Evolutionary conservation across 2,888 invertebrate species (phyloP).

Genomic region (Pristionchus maxplancki): DNA sequence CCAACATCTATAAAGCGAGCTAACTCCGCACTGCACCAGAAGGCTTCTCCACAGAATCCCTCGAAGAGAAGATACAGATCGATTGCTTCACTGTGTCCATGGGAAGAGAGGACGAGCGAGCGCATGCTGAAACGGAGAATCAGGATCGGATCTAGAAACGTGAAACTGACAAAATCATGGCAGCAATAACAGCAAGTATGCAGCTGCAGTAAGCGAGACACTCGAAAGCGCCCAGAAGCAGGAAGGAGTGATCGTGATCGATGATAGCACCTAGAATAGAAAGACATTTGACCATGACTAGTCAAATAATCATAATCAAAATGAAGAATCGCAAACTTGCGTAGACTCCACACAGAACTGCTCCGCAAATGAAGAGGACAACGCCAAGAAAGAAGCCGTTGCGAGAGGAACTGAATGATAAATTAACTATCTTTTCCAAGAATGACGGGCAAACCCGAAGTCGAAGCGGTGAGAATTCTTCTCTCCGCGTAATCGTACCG

Average conservation of each 20-base stretch:
- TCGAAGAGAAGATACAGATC: slow-evolving; percentile 20
- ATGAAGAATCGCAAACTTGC: neutral
- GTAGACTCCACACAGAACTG: neutral
- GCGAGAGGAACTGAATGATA: neutral
- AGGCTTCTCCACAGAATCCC: slow-evolving; percentile 21
- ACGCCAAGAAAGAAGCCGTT: neutral
- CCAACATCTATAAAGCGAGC: slow-evolving; percentile 7
- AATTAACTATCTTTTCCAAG: neutral
- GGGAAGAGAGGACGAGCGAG: neutral
- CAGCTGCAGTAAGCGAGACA: neutral
- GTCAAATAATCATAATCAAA: no score
- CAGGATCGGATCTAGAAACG: neutral
- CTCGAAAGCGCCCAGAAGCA: neutral
- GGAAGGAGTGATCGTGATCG: neutral
- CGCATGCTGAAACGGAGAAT: slow-evolving; percentile 14
- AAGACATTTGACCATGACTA: neutral
- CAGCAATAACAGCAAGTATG: neutral
- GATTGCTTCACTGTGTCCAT: neutral
- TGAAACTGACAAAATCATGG: neutral
- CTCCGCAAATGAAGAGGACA: neutral
- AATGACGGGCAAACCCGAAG: neutral
- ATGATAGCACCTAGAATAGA: neutral
- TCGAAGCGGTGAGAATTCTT: neutral
- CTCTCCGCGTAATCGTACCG: neutral
- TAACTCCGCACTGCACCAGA: slow-evolving; percentile 41